A percentile compares a stretch with the other conserved stretches of the same genome.
Conservation (phyloP, 2,888 invertebrate genomes). For the Xiphydria camelus region DNA sequence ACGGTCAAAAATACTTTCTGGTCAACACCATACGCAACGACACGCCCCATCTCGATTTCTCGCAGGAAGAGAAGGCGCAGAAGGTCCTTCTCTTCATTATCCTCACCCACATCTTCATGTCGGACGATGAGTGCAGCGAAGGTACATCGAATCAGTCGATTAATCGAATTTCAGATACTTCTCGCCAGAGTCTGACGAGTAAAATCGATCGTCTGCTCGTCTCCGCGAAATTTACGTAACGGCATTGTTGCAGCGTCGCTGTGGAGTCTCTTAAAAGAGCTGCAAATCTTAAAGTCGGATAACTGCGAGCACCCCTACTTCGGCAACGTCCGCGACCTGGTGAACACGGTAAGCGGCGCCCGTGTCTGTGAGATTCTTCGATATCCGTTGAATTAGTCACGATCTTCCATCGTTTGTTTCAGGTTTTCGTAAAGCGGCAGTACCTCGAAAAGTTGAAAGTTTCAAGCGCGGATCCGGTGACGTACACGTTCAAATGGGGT, state of each 20-base stretch:
- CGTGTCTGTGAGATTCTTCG: no score
- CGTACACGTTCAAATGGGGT: slow-evolving; percentile 62
- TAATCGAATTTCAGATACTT: no score
- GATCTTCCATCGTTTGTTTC: slow-evolving; percentile 12
- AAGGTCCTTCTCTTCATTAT: slow-evolving; percentile 58
- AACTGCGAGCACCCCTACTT: slow-evolving; percentile 39
- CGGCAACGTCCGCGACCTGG: slow-evolving; percentile 37
- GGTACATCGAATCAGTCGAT: slow-evolving; percentile 54
- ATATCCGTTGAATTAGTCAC: no score
- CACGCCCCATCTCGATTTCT: slow-evolving; percentile 26
- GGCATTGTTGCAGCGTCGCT: slow-evolving; percentile 59
- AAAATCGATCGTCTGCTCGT: no score
- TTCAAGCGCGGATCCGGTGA: slow-evolving; percentile 56
- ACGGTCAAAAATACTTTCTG: slow-evolving; percentile 44
- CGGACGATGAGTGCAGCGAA: slow-evolving; percentile 59
- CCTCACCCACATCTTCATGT: slow-evolving; percentile 63
- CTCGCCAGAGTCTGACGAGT: no score
- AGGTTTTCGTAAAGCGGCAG: slow-evolving; percentile 54
- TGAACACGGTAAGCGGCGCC: slow-evolving; percentile 40
- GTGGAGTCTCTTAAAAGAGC: slow-evolving; percentile 59
- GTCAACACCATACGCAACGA: slow-evolving; percentile 36
- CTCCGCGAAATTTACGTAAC: no score
- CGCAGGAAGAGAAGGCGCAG: slow-evolving; percentile 50
- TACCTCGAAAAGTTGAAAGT: slow-evolving; percentile 36
- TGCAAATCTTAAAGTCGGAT: slow-evolving; percentile 57